Evolutionary conservation across 2,113 vertebrate species (phyloP).

Genomic region (Perca schrenkii): DNA sequence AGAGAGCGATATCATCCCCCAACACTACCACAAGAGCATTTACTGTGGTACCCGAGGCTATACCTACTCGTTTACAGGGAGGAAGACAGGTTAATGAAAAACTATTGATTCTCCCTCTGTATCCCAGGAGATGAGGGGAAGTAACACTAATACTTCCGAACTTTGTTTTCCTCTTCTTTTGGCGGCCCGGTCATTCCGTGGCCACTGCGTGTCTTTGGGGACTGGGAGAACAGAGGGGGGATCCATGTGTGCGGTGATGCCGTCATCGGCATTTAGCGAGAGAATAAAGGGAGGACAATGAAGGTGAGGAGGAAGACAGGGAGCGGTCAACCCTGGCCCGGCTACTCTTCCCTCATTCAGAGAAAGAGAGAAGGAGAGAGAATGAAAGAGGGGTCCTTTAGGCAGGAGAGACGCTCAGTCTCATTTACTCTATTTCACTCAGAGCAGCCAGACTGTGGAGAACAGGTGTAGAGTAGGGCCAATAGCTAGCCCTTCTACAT

Average conservation of each 20-base stretch:
- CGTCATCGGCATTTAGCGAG: slow-evolving; percentile 36
- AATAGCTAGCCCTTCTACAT: background rate
- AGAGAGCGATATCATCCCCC: slow-evolving; percentile 19
- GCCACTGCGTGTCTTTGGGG: background rate
- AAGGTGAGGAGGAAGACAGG: slow-evolving; percentile 33
- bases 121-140: slow-evolving; percentile 63
- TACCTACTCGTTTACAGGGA: slow-evolving; percentile 48
- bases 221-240: background rate
- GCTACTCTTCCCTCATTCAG: slow-evolving; percentile 8
- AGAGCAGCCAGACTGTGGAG: background rate
- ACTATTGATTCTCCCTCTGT: slow-evolving; percentile 71
- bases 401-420: background rate
- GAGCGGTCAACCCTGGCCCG: slow-evolving; percentile 43
- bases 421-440: slow-evolving; percentile 17
- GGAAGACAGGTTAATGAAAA: slow-evolving; percentile 78
- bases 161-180: slow-evolving; percentile 60
- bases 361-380: background rate
- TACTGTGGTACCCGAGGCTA: slow-evolving; percentile 34
- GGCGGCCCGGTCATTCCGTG: slow-evolving; percentile 16
- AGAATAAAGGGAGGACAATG: slow-evolving; percentile 55
- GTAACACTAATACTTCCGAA: slow-evolving; percentile 68
- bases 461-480: background rate
- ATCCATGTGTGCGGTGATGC: slow-evolving; percentile 42
- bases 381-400: background rate
- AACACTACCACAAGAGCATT: slow-evolving; percentile 33